Base-by-base conservation (phyloP, 1,140 invertebrate genomes). In the Asobara japonica region DNA sequence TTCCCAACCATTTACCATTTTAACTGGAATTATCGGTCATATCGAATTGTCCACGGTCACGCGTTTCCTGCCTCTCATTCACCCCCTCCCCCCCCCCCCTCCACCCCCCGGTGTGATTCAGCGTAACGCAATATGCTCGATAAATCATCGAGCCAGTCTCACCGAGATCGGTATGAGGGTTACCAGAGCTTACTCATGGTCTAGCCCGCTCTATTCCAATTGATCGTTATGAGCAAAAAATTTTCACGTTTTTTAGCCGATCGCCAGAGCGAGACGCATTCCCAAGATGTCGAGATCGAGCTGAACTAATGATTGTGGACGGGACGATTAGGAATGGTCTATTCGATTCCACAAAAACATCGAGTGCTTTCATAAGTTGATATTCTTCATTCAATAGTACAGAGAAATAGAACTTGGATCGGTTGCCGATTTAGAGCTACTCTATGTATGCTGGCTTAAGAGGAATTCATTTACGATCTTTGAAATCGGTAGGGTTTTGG, bases 131-230 rank as follows among this genome's bases (percentile, higher is more conserved):
- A 29, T 20, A 67, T 30, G 3, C 27, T 51, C 13, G 18, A 27
- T 45, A 27, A 66, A 18, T 27, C 48, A 25, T 25, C 36, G 36
- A 30, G 6, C 25, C 60, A 62, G 29, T 33, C 16, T 33, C 61
- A n/a, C 29, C 13, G 13, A 33, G 30, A 64, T 18, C 29, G 31
- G 30, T 64, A 64, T 64, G 29, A 64, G 36, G 61, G 61, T 64
- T 36, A 64, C 27, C 31, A 20, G 61, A 64, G 30, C 61, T 11
- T 22, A 11, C n/a, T 18, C 6, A 11, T 64, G 16, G 29, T 33
- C 36, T 64, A 33, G 13, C 3, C 16, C 22, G 2, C 22, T 11
- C 11, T 11, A 41, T 41, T 41, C 4, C 2, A 13, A 51, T 51
- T 20, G 45, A 51, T 6, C 16, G 45, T 20, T 51, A 5, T 51